phyloP scores from a whole-genome alignment of 2,113 vertebrate genomes.

The Tautogolabrus adspersus region DNA sequence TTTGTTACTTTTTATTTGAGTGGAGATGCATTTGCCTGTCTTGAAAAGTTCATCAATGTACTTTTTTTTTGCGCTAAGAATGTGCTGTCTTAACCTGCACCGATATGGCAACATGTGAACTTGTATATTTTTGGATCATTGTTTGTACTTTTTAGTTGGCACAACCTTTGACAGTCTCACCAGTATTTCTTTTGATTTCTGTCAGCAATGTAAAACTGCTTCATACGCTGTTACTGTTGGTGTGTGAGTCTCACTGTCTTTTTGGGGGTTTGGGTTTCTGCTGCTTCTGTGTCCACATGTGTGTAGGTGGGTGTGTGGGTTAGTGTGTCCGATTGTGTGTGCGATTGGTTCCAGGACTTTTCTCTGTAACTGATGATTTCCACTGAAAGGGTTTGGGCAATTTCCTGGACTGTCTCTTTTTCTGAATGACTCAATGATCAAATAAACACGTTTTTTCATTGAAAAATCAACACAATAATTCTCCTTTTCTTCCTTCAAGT shows the following conservation, averaged over 20 bases:
- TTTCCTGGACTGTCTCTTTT: conserved; percentile 94
- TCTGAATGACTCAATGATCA: conserved; percentile 85
- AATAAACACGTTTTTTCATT: conserved; percentile 98
- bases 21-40: conserved; percentile 67
- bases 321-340: conserved; percentile 15
- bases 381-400: conserved; percentile 88
- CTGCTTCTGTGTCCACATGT: conserved; percentile 74
- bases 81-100: conserved; percentile 78
- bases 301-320: conserved; percentile 33
- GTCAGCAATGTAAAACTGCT: conserved; percentile 89
- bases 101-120: conserved; percentile 90
- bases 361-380: conserved; percentile 87
- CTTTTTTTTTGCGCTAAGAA: conserved; percentile 78
- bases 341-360: conserved; percentile 66
- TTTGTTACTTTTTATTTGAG: conserved; percentile 49
- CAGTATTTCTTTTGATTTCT: conserved; percentile 86
- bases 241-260: conserved; percentile 86
- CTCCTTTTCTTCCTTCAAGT: conserved; percentile 88
- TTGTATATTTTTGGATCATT: conserved; percentile 95
- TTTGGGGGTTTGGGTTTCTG: conserved; percentile 70
- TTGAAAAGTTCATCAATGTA: conserved; percentile 72
- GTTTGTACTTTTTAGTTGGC: conserved; percentile 86
- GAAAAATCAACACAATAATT: conserved; percentile 92
- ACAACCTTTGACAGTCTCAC: conserved; percentile 81
- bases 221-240: conserved; percentile 88